These are phyloP conservation scores for Danio choprae DNA, from an alignment of 2,797 vertebrate species.

Conservation along the genomic window DNA sequence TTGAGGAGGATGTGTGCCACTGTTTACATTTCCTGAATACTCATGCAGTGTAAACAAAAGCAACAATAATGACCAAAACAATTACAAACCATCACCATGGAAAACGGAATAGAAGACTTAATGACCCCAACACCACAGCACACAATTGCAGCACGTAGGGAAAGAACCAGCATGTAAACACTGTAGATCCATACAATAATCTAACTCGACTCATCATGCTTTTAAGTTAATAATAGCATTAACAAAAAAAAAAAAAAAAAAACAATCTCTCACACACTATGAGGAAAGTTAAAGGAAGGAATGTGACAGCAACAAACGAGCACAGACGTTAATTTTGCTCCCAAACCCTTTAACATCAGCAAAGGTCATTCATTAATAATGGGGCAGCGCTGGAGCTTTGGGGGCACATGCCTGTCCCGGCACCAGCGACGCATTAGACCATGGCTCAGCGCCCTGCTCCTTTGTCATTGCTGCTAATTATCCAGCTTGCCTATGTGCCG, in stretches of 20 bases:
- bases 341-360: constrained; percentile 64
- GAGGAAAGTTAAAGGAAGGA: constrained; percentile 52
- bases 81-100: constrained; percentile 44
- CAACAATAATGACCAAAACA: constrained; percentile 52
- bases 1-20: constrained; percentile 24
- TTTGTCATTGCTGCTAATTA: constrained; percentile 67
- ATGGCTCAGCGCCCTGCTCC: constrained; percentile 60
- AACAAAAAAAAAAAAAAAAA: constrained; percentile 11
- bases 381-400: constrained; percentile 59
- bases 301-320: constrained; percentile 67
- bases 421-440: constrained; percentile 64
- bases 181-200: background rate
- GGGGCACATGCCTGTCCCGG: constrained; percentile 62
- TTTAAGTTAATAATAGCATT: constrained; percentile 22
- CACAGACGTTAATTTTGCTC: constrained; percentile 63
- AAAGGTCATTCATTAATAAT: constrained; percentile 73
- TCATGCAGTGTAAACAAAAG: constrained; percentile 41
- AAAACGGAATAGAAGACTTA: constrained; percentile 20
- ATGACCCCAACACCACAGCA: background rate
- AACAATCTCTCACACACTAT: constrained; percentile 23
- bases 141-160: background rate
- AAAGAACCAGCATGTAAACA: constrained; percentile 22
- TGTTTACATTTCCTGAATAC: constrained; percentile 48
- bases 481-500: constrained; percentile 45
- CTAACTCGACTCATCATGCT: background rate